A percentile compares a stretch with the other conserved stretches of the same genome.
phyloP scores from a whole-genome alignment of 2,113 vertebrate genomes.

The Cynopterus brachyotis region DNA sequence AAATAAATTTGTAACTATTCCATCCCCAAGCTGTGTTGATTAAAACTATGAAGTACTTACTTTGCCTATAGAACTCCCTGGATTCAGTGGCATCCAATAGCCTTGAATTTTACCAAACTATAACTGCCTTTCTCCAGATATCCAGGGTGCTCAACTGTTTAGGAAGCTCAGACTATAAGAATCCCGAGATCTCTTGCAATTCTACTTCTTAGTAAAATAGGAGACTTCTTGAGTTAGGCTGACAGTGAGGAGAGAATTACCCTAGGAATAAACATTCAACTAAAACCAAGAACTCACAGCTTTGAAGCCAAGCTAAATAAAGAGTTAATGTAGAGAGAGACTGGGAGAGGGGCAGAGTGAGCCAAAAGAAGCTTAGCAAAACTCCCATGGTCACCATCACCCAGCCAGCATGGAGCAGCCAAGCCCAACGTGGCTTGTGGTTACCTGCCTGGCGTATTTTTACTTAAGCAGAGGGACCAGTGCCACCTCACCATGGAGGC shows the following conservation, averaged over 20 bases:
- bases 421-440: constrained; percentile 73
- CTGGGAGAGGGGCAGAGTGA: constrained; percentile 20
- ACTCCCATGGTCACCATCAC: constrained; percentile 14
- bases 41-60: neutral
- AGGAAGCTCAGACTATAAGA: neutral
- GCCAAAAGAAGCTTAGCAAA: constrained; percentile 46
- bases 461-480: constrained; percentile 65
- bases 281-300: neutral
- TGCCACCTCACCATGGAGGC: constrained; percentile 77
- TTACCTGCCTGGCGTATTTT: constrained; percentile 73
- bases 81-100: neutral
- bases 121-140: neutral
- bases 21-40: neutral
- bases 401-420: constrained; percentile 43
- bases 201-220: neutral
- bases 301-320: constrained; percentile 68
- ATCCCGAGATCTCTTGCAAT: neutral
- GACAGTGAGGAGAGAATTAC: neutral
- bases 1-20: neutral
- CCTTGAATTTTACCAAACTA: neutral
- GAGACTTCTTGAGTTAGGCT: neutral
- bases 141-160: neutral
- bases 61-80: neutral
- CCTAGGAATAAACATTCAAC: neutral
- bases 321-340: constrained; percentile 68